phyloP scores from a whole-genome alignment of 2,113 vertebrate species.

The Hemicordylus capensis region DNA sequence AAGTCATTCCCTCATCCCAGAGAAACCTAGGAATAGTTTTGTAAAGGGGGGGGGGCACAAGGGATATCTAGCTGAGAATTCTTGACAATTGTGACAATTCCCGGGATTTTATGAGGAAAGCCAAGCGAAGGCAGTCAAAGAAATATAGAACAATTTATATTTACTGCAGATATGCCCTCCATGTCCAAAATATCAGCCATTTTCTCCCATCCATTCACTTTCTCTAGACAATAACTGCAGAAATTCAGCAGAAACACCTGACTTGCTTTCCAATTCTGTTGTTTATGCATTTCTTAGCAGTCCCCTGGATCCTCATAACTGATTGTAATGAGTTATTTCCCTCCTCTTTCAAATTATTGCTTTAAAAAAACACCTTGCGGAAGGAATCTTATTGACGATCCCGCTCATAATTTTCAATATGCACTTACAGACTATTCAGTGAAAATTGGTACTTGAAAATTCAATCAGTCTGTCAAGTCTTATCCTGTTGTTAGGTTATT shows the following conservation, averaged over 20 bases:
- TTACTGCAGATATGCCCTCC: neutral
- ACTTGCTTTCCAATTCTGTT: neutral
- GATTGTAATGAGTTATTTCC: neutral
- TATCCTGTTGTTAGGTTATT: constrained; percentile 23
- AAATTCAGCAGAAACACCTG: neutral
- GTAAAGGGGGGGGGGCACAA: no score
- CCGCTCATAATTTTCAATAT: neutral
- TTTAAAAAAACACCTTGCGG: neutral
- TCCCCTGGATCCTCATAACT: neutral
- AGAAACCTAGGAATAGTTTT: no score
- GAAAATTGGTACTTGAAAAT: neutral
- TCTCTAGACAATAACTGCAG: neutral
- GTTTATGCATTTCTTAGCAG: neutral
- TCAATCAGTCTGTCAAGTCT: neutral
- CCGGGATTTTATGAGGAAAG: neutral
- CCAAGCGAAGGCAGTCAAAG: neutral
- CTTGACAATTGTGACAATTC: neutral
- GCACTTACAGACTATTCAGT: constrained; percentile 8
- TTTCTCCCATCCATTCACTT: neutral
- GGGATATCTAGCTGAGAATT: neutral
- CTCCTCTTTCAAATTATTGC: neutral
- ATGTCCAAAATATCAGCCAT: neutral
- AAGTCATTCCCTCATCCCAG: no score
- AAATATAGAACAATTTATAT: no score
- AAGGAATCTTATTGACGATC: neutral